phyloP scores from a whole-genome alignment of 1,140 invertebrate genomes.

The Galleria mellonella region DNA sequence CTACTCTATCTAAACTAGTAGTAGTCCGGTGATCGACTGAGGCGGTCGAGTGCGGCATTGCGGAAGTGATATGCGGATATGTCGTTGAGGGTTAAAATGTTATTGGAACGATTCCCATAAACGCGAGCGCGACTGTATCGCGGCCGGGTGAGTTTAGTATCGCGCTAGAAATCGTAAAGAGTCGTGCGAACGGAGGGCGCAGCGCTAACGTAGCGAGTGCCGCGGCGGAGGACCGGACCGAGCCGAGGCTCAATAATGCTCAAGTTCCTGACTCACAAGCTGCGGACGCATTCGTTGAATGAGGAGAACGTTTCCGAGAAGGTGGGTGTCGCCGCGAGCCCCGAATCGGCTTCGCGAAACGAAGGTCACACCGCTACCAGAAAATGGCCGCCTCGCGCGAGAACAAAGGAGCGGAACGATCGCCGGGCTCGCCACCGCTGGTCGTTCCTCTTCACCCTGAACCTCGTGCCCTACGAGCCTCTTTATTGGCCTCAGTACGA shows the following conservation, averaged over 20 bases:
- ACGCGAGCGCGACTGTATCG: slow-evolving; percentile 26
- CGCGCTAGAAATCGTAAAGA: slow-evolving; percentile 11
- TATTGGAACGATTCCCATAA: slow-evolving; percentile 59
- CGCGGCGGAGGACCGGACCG: slow-evolving; percentile 28
- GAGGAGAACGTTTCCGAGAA: slow-evolving; percentile 82
- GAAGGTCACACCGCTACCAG: slow-evolving; percentile 70
- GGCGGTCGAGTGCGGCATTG: slow-evolving; percentile 45
- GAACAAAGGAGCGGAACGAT: slow-evolving; percentile 70
- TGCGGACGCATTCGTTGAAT: slow-evolving; percentile 86
- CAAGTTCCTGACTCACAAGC: slow-evolving; percentile 86
- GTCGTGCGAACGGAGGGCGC: slow-evolving; percentile 16
- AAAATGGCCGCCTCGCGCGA: slow-evolving; percentile 71
- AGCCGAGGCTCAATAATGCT: slow-evolving; percentile 77
- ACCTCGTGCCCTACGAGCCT: too few relatives aligned
- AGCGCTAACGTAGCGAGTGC: slow-evolving; percentile 39
- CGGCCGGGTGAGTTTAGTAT: slow-evolving; percentile 18
- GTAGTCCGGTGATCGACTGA: slow-evolving; percentile 60
- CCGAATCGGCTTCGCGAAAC: slow-evolving; percentile 43
- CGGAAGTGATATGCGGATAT: slow-evolving; percentile 46
- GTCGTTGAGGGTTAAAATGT: slow-evolving; percentile 52
- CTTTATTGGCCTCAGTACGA: too few relatives aligned
- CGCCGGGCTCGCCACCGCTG: slow-evolving; percentile 27
- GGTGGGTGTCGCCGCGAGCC: slow-evolving; percentile 66
- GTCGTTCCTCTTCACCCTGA: not conserved
- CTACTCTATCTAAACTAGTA: slow-evolving; percentile 71